Evolutionary conservation across 2,797 vertebrate species (phyloP).

Genomic region (Leucoraja ocellata): DNA sequence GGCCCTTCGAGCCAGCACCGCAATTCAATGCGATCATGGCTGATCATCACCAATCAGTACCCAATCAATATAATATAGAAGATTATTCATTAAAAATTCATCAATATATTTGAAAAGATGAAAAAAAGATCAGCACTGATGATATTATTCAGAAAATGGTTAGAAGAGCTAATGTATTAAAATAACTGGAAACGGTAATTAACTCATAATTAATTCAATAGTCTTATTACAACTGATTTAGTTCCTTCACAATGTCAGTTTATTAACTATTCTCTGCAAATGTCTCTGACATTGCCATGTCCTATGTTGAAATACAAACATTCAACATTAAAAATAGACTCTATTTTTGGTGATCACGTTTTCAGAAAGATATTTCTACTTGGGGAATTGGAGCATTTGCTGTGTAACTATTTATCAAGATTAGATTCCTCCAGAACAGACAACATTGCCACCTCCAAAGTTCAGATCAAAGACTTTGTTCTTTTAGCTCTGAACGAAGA

Average conservation of each 20-base stretch:
- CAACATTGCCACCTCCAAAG: neutral
- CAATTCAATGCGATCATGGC: too few species aligned
- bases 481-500: too few species aligned
- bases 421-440: neutral
- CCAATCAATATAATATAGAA: too few species aligned
- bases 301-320: neutral
- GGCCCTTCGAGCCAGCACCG: too few species aligned
- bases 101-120: neutral
- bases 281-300: neutral
- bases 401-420: neutral
- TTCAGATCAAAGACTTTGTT: too few species aligned
- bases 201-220: neutral
- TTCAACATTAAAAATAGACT: neutral
- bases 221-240: neutral
- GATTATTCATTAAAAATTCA: neutral
- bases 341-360: neutral
- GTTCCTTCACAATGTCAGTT: neutral
- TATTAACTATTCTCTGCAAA: neutral
- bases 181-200: neutral
- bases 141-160: neutral
- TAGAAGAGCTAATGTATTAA: neutral
- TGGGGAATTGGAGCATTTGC: neutral
- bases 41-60: too few species aligned
- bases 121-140: neutral
- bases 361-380: neutral